Evolutionary conservation across 1,140 invertebrate genomes (phyloP), one percentile per base, ranked within the genome.

Genomic region (Atta cephalotes): DNA sequence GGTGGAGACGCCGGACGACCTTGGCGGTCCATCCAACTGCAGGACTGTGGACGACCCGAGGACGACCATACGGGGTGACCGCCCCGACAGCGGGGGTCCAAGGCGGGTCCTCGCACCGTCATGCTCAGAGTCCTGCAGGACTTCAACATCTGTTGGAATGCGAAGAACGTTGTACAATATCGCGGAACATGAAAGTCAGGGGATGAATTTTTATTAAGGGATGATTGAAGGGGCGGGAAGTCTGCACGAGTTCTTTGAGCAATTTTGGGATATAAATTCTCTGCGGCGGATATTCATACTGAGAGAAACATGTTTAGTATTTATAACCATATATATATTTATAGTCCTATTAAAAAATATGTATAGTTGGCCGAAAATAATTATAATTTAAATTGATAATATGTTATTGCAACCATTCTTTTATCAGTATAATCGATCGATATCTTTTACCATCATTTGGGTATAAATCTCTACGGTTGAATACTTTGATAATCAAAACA

Each of bases 11-110:
- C 98, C 0, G 98, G 97, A 81, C 98, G 95, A 35, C 98, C 98
- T 90, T 98, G 97, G 45, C 98, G 96, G 94, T 99, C 98, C 96
- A 98, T 98, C 98, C 98, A 99, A 21, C 97, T 98, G 95, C 98
- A 99, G 25, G 97, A 97, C 88, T 98, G 97, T 56, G 97, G 96
- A 87, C 97, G 96, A 31, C 96, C 95, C 89, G 96, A 93, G 93
- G 93, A 88, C 94, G 85, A 94, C 96, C 91, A 95, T 93, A 96
- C 89, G 89, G 95, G 95, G 88, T 95, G 95, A 63, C 88, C 95
- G 92, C 94, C 95, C 90, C 91, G 95, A 90, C 92, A 95, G 66
- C 92, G 92, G 79, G 90, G 96, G 95, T 94, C 95, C 94, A 95
- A 91, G 14, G 95, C 95, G 58, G 97, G 96, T 79, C 97, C 97